Evolutionary conservation across 2,113 vertebrate genomes (phyloP), one percentile per base, ranked within the genome.

Genomic region (Channa argus): DNA sequence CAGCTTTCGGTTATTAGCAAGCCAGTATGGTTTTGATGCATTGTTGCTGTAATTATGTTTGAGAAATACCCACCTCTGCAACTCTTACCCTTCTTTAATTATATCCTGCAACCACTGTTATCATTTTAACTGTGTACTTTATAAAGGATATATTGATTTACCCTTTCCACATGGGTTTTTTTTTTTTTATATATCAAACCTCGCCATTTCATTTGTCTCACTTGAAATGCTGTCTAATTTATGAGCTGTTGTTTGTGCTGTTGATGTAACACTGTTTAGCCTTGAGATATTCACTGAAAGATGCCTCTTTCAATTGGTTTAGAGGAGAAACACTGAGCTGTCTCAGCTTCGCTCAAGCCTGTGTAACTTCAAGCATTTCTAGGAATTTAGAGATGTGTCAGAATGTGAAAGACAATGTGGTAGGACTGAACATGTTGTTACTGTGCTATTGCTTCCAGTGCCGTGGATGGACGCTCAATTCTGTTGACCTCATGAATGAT

Each of bases 241-340:
- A 79, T 82, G 71, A 72, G 59, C 47, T 54, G 72, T 74, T 65
- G 41, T 70, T 70, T 58, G 24, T 67, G 58, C 76, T 65, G 54
- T 51, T 74, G 11, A 77, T 61, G 50, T 36, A 63, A 77, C 54
- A 64, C 74, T 69, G 49, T 79, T 53, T 53, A 51, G 37, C 52
- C 41, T 63, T 65, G 59, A 72, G 50, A 51, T 49, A 76, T 63
- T 24, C 45, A 24, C 33, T 71, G n/a, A 59, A 49, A 64, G 34
- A 43, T 64, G 54, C 43, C 12, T 70, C 36, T 66, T 43, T 78
- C 43, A 45, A 1, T 60, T 45, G 51, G 33, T 8, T 14, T 33
- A 49, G 34, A 12, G 36, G 7, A 24, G 49, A 15, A 13, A 50
- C 5, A 39, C 24, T 24, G 24, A 24, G 24, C 24, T 24, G 24